Evolutionary conservation across 2,113 vertebrate genomes (phyloP).

Genomic region (Pica pica): DNA sequence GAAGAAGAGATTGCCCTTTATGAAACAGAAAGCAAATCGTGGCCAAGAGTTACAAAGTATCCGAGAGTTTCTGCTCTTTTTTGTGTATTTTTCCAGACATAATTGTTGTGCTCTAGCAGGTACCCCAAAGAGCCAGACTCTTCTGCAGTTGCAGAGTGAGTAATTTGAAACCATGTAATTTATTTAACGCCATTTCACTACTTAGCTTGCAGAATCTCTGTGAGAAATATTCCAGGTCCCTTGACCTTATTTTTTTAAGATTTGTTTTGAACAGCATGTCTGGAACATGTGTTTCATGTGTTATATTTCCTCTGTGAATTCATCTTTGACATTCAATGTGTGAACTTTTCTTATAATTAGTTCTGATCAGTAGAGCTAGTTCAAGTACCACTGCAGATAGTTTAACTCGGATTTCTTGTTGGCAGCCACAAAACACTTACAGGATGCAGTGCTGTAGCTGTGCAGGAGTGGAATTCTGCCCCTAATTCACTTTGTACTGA

Average conservation of each 20-base stretch:
- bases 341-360: conserved; percentile 30
- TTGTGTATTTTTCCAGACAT: background rate
- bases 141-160: background rate
- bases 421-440: background rate
- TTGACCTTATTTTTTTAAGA: conserved; percentile 17
- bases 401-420: background rate
- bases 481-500: background rate
- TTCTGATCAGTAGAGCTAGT: conserved; percentile 30
- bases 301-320: conserved; percentile 46
- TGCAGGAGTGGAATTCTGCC: background rate
- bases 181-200: background rate
- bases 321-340: conserved; percentile 35
- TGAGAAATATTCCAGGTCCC: conserved; percentile 21
- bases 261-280: conserved; percentile 30
- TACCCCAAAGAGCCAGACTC: background rate
- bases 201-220: conserved; percentile 26
- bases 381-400: background rate
- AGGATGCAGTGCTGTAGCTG: background rate
- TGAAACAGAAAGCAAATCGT: background rate
- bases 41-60: background rate
- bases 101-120: background rate
- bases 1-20: background rate
- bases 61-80: background rate
- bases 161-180: conserved; percentile 27
- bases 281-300: conserved; percentile 37